Base-by-base conservation (phyloP, 1,140 invertebrate species). In the Pinna nobilis region DNA sequence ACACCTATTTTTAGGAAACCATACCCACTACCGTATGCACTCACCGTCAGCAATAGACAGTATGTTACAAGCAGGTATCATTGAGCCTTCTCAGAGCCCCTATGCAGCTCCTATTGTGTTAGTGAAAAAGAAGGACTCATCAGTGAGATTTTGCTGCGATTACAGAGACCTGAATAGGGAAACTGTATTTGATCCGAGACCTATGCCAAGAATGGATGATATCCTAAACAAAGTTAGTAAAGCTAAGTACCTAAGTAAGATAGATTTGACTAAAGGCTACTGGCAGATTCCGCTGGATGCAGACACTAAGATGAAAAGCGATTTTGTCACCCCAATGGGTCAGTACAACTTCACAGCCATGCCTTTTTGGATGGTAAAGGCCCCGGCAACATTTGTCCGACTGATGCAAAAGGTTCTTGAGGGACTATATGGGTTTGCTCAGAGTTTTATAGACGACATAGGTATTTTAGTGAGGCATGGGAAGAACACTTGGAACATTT, bases 41-140 rank as follows among this genome's bases (percentile, higher is more conserved):
- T 70, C 20, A 18, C 5, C 0, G 30, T 49, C 0, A 33, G 49
- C 74, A 51, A 15, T 74, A 9, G 37, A 74, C 2, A 44, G 63
- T 20, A 76, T 78, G 69, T 30, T 70, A 11, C 15, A 74, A 23
- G 2, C 32, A 18, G 53, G 60, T n/a, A 65, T 80, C 20, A 78
- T 80, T 35, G 57, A 71, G 32, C 53, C 28, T 23, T 69, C 63
- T 28, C 28, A 68, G 11, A 61, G 47, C 28, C 76, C 76, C 23
- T 78, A 71, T 55, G 47, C 66, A n/a, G 33, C 64, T 18, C 72
- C 72, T 15, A 39, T 63, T 5, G 33, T 63, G 7, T n/a, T n/a
- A n/a, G n/a, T n/a, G n/a, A 50, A 32, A 18, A 50, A 32, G 25
- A 30, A 33, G 4, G 47, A 51, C 47, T 20, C 15, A 4, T 49